Evolutionary conservation across 2,888 invertebrate species (phyloP).

Genomic region (Argyresthia albistria): DNA sequence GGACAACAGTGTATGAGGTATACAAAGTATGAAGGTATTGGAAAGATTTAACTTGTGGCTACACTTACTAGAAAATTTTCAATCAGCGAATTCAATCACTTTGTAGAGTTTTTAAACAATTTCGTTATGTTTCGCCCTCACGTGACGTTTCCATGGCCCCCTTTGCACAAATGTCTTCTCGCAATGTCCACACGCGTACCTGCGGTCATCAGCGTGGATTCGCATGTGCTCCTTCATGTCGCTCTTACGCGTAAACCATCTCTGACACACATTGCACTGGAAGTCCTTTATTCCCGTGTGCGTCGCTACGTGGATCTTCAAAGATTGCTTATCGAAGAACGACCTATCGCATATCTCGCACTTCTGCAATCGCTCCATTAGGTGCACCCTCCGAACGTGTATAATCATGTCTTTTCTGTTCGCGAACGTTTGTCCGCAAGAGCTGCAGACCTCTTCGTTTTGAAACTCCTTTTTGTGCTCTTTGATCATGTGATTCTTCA

Average conservation of each 20-base stretch:
- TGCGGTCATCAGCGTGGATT: slow-evolving; percentile 56
- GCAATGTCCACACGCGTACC: slow-evolving; percentile 53
- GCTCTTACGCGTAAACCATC: slow-evolving; percentile 54
- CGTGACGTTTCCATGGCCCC: slow-evolving; percentile 53
- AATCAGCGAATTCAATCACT: too few species aligned
- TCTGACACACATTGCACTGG: slow-evolving; percentile 44
- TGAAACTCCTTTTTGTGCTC: slow-evolving; percentile 11
- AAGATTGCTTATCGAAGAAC: slow-evolving; percentile 49
- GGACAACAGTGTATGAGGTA: too few species aligned
- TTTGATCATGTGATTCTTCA: slow-evolving; percentile 16
- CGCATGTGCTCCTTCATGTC: slow-evolving; percentile 54
- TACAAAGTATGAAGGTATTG: too few species aligned
- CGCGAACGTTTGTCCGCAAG: slow-evolving; percentile 52
- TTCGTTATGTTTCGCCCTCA: slow-evolving; percentile 56
- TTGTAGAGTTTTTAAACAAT: slow-evolving; percentile 21
- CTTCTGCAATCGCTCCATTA: slow-evolving; percentile 41
- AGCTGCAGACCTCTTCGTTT: not conserved
- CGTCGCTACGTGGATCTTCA: slow-evolving; percentile 57
- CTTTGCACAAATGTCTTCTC: slow-evolving; percentile 51
- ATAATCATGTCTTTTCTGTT: slow-evolving; percentile 49
- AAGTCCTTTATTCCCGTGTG: slow-evolving; percentile 53
- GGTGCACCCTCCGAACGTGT: slow-evolving; percentile 56
- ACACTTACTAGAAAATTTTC: too few species aligned
- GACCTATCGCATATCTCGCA: slow-evolving; percentile 57
- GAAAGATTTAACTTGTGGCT: too few species aligned